A percentile compares a stretch with the other conserved stretches of the same genome.
Conservation (phyloP, 92 coral and sea anemone species). For the Metridium senile region DNA sequence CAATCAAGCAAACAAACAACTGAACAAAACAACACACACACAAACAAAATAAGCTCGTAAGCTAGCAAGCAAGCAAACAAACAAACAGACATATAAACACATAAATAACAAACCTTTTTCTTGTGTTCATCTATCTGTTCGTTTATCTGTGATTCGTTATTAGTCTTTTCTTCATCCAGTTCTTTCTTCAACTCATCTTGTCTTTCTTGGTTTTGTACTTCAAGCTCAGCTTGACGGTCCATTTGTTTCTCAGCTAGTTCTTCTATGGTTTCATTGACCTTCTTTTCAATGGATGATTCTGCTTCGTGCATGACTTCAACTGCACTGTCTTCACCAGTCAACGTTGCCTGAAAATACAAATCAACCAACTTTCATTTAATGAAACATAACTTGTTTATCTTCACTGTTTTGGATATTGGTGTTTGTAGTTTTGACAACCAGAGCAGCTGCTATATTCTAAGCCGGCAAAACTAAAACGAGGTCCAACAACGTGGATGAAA, state of each 20-base stretch:
- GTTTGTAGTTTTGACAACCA: too few species aligned
- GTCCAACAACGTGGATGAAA: too few species aligned
- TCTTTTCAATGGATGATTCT: slow-evolving; percentile 52
- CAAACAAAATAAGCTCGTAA: too few species aligned
- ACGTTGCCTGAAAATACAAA: slow-evolving; percentile 61
- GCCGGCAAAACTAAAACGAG: too few species aligned
- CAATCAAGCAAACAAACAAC: neutral
- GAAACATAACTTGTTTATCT: too few species aligned
- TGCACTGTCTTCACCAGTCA: slow-evolving; percentile 80
- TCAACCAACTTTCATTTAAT: neutral
- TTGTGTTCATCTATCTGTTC: slow-evolving; percentile 88
- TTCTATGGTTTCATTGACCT: slow-evolving; percentile 54
- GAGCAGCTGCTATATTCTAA: too few species aligned
- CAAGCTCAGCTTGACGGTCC: slow-evolving; percentile 74
- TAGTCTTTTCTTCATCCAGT: slow-evolving; percentile 49
- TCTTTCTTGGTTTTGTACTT: slow-evolving; percentile 73
- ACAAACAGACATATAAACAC: neutral
- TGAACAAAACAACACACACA: neutral
- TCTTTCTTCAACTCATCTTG: slow-evolving; percentile 54
- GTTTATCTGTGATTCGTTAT: slow-evolving; percentile 56
- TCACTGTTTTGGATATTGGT: too few species aligned
- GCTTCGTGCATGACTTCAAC: slow-evolving; percentile 86
- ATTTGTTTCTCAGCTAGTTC: slow-evolving; percentile 78
- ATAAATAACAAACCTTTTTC: slow-evolving; percentile 61
- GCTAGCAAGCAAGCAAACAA: neutral